Evolutionary conservation across 2,113 vertebrate species (phyloP), one percentile per base, ranked within the genome.

Genomic region (Dolichotis patagonum): DNA sequence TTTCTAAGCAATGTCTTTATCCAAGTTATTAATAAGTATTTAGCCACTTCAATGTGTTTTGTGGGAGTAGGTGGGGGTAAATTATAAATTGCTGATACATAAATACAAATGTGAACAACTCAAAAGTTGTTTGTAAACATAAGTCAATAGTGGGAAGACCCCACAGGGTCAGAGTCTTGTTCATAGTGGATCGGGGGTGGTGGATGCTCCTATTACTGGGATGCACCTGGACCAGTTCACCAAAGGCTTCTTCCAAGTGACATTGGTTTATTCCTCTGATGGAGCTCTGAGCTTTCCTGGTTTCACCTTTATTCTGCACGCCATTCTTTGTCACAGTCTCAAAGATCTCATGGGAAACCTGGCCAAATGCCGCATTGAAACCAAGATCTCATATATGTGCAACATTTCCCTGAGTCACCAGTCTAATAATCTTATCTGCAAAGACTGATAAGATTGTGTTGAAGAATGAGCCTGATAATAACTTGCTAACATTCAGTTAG

Each of bases 1-100:
- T 67, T 78, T 32, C 32, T 78, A 78, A 32, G 75, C 75, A 78
- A 26, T 91, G 54, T 30, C n/a, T 93, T 92, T 75, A 86, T 91
- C 38, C 30, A 93, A 93, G 14, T 89, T 54, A 91, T 92, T 92
- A 92, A 95, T 92, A 96, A 86, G 65, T 71, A 73, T 67, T 43
- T 96, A 96, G 26, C 69, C 88, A 69, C 52, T 85, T 92, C 85
- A 90, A 11, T 3, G 24, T 83, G 49, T 88, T 96, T 90, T 96
- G 30, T 92, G 14, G 41, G 94, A 91, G 54, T 84, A 35, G 13
- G 43, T 88, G 41, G 77, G 12, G 52, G 75, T 92, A 90, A 85
- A 92, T 94, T 73, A 78, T 77, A 85, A 97, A 52, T 92, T 90
- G 52, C 22, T 82, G 67, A 82, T 41, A 56, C 26, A 32, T 62